Evolutionary conservation across 2,888 invertebrate species (phyloP), one percentile per base, ranked within the genome.

Genomic region (Stratiomys singularior): DNA sequence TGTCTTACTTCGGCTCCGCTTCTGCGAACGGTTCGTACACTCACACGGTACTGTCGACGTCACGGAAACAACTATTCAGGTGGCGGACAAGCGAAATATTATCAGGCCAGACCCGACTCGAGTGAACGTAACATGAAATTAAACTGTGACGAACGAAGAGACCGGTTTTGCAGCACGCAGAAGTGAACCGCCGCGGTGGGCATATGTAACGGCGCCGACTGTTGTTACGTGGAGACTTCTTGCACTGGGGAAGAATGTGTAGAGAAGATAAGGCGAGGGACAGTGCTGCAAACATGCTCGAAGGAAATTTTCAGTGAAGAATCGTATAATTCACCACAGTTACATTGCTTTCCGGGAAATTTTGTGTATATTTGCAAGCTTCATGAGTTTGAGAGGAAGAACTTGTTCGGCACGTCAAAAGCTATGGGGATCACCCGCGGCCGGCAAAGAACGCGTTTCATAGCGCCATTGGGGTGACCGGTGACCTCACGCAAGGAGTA

Each of bases 21-120:
- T 4, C 15, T 13, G 27, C 28, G 18, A 44, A 13, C 44, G 44
- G 13, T 44, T 13, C 18, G 56, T 44, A 44, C 15, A 67, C 69
- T 23, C 46, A 25, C 7, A 69, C 69, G 69, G 25, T 25, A 46
- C 46, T 0, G 25, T 25, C 69, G 25, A 69, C 69, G 69, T 69
- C 69, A 69, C 47, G 69, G 25, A 69, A 69, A 69, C 69, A 69
- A 69, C 69, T 69, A 69, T 69, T 69, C 69, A 46, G 25, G 47
- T 69, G 1, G 46, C 47, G 25, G 7, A 25, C 47, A 11, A 7
- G 47, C 25, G 25, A 23, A 69, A 69, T 47, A 25, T 25, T 47
- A 46, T 47, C 69, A 46, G 18, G 27, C 47, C 37, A n/a, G 11
- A 1, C 15, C 15, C 46, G 69, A 46, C 60, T 60, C 25, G 60